A percentile compares a stretch with the other conserved stretches of the same genome.
phyloP scores from a whole-genome alignment of 2,888 invertebrate genomes.

The Stictocephala bisonia region DNA sequence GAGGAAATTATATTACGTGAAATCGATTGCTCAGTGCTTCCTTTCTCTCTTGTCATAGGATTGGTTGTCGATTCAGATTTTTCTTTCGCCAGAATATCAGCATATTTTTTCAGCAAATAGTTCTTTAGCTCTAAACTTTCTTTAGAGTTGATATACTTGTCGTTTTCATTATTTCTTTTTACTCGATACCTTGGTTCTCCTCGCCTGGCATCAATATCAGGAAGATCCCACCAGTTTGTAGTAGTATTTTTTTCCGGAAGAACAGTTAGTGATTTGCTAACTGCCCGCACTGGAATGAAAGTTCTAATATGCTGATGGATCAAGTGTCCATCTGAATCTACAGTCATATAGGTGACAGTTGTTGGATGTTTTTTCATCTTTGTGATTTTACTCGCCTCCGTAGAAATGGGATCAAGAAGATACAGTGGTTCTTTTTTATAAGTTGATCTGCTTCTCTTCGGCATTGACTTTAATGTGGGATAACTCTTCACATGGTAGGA shows the following conservation, averaged over 20 bases:
- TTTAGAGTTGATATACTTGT: conserved; percentile 43
- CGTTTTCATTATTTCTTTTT: conserved; percentile 41
- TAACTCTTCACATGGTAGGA: conserved; percentile 7
- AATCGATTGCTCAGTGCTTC: neutral
- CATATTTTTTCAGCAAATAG: conserved; percentile 30
- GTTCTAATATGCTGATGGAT: conserved; percentile 17
- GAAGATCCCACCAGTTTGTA: neutral
- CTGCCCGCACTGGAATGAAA: conserved; percentile 4
- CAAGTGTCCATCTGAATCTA: neutral
- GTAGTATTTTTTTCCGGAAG: neutral
- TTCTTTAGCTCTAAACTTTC: conserved; percentile 39
- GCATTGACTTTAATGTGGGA: neutral
- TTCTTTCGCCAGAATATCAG: conserved; percentile 20
- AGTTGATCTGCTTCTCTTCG: no score
- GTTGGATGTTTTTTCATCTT: neutral
- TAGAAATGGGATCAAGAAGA: neutral
- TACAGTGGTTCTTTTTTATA: no score
- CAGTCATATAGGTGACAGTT: neutral
- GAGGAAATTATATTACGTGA: neutral
- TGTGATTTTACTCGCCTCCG: conserved; percentile 3
- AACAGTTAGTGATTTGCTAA: no score
- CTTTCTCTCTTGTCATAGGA: conserved; percentile 1
- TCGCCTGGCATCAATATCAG: neutral
- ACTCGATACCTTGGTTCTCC: conserved; percentile 21
- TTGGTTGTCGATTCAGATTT: neutral